These are phyloP conservation scores for Oxystoma pomonae DNA, from an alignment of 2,888 invertebrate species.

Conservation along the genomic window DNA sequence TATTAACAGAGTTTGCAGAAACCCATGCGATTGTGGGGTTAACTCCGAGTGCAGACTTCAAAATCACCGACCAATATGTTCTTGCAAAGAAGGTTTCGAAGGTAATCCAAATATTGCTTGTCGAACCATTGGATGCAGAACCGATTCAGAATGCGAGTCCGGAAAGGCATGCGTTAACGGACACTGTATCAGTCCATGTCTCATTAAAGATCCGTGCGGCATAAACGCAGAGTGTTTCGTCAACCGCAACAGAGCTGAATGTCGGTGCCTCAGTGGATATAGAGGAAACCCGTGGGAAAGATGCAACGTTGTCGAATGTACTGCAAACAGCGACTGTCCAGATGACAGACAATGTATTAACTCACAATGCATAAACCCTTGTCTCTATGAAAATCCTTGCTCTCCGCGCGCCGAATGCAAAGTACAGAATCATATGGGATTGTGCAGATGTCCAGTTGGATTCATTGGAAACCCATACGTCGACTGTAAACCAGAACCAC, in stretches of 20 bases:
- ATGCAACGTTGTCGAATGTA: constrained; percentile 77
- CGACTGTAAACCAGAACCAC: constrained; percentile 68
- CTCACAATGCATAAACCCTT: constrained; percentile 81
- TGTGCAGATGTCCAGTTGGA: constrained; percentile 80
- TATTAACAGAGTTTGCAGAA: constrained; percentile 79
- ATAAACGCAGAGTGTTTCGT: constrained; percentile 79
- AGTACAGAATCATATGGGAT: constrained; percentile 74
- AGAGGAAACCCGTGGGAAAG: constrained; percentile 72
- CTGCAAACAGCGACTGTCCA: constrained; percentile 84
- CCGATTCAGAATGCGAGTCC: constrained; percentile 78
- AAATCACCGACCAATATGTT: constrained; percentile 82
- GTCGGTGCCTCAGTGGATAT: constrained; percentile 77
- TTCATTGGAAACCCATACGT: constrained; percentile 78
- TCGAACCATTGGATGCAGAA: constrained; percentile 74
- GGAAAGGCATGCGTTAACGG: constrained; percentile 81
- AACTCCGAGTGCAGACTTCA: constrained; percentile 78
- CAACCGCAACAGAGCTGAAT: constrained; percentile 55
- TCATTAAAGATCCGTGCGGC: constrained; percentile 75
- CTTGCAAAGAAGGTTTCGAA: constrained; percentile 77
- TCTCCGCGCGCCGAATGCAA: constrained; percentile 74
- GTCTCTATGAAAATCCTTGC: constrained; percentile 72
- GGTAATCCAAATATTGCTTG: constrained; percentile 84
- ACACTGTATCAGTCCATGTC: constrained; percentile 82
- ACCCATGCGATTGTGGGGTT: constrained; percentile 83
- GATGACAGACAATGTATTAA: constrained; percentile 80